Base-by-base conservation (phyloP, 2,797 vertebrate species). In the Sebastiscus tertius region DNA sequence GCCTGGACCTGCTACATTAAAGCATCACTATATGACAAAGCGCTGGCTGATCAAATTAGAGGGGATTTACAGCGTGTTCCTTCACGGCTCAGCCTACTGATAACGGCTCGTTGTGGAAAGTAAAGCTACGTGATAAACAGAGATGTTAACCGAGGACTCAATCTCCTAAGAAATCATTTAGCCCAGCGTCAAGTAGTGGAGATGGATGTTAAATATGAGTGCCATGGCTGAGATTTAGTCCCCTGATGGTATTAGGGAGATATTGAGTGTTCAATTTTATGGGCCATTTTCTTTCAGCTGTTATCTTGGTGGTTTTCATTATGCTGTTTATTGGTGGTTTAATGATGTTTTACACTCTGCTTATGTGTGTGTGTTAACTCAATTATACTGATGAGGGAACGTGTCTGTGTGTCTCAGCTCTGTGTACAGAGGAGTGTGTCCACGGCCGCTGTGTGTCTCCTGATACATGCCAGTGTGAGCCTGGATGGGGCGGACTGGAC, bases 391-490 rank as follows among this genome's bases (percentile, higher is more conserved):
- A 90, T 78, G 80, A 82, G 78, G 63, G 39, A 68, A 72, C 8
- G 8, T 90, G 42, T 93, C 61, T 93, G 75, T 94, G 80, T 95
- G 71, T 93, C 77, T 76, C 88, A 96, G 96, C 96, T 36, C 96
- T 98, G 84, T 99, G 99, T 92, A 98, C 97, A 0, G 98, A 99
- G 92, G 98, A 99, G 86, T 99, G 99, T 74, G 97, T 97, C 81
- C 98, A 99, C 0, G 98, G 99, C 46, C 97, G 97, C 61, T 99
- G 99, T 4, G 96, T 99, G 75, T 99, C 99, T 85, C 99, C 99
- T 0, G 99, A 99, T 88, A 98, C 98, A 16, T 99, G 99, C 94
- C 98, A 98, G 87, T 99, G 99, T 56, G 99, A 99, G 89, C 99
- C 99, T 0, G 99, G 99, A 79, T 99, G 99, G 99, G 99, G 99